These are phyloP conservation scores for Malacoctenus gilli DNA, from an alignment of 2,797 vertebrate species.

Conservation along the genomic window DNA sequence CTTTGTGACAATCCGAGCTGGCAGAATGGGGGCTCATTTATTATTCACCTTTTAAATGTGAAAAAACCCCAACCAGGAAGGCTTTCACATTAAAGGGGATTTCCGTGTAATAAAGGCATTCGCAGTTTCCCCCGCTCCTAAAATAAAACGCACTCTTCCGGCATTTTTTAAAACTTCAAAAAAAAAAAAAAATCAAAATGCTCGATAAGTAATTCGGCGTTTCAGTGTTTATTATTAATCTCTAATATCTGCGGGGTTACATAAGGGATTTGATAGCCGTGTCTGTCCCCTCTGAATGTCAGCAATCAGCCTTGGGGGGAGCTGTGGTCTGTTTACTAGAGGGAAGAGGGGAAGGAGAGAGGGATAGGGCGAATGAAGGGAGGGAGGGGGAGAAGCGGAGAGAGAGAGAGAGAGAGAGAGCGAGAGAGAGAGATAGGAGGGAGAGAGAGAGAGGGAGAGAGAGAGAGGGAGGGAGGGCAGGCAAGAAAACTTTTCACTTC, in stretches of 20 bases:
- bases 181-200: too few relatives aligned
- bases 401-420: slow-evolving; percentile 57
- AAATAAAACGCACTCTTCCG: too few relatives aligned
- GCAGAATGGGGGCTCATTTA: slow-evolving; percentile 54
- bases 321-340: slow-evolving; percentile 87
- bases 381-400: slow-evolving; percentile 70
- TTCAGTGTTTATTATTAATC: slow-evolving; percentile 42
- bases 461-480: slow-evolving; percentile 65
- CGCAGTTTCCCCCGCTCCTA: too few relatives aligned
- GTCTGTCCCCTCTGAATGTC: slow-evolving; percentile 75
- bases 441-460: slow-evolving; percentile 43
- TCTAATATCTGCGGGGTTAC: slow-evolving; percentile 63
- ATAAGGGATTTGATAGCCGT: slow-evolving; percentile 70
- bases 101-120: too few relatives aligned
- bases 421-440: slow-evolving; percentile 37
- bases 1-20: slow-evolving; percentile 38
- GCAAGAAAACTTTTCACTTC: slow-evolving; percentile 85
- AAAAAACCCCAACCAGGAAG: too few relatives aligned
- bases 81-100: too few relatives aligned
- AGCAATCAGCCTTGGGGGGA: slow-evolving; percentile 85
- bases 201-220: too few relatives aligned
- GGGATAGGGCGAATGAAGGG: slow-evolving; percentile 74
- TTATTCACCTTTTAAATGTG: slow-evolving; percentile 55
- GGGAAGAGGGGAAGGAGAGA: slow-evolving; percentile 77
- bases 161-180: too few relatives aligned